Percentiles rank a stretch among this genome's conserved stretches.
Conservation (phyloP, 1,140 invertebrate genomes). For the Spodoptera frugiperda region DNA sequence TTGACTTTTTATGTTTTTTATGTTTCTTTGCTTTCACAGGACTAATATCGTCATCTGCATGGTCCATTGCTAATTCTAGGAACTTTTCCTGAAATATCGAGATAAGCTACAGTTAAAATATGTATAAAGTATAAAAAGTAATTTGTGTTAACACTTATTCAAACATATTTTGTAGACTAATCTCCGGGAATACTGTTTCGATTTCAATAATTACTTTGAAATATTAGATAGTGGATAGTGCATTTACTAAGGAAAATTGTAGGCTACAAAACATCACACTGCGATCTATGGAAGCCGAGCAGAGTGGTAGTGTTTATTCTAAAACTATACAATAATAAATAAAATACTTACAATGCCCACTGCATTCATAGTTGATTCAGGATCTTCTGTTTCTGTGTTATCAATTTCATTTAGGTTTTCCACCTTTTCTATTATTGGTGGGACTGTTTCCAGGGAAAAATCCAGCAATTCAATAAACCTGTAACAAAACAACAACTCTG, state of each 20-base stretch:
- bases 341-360: slow-evolving; percentile 68
- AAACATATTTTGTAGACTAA: too few relatives aligned
- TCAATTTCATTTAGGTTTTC: slow-evolving; percentile 54
- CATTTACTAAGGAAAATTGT: too few relatives aligned
- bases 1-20: slow-evolving; percentile 82
- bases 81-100: slow-evolving; percentile 72
- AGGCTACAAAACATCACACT: too few relatives aligned
- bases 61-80: slow-evolving; percentile 70
- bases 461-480: slow-evolving; percentile 68
- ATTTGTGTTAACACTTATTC: background rate
- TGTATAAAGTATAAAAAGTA: background rate
- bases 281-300: too few relatives aligned
- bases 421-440: slow-evolving; percentile 75
- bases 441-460: slow-evolving; percentile 77
- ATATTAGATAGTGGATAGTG: too few relatives aligned
- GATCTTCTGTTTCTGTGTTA: slow-evolving; percentile 40
- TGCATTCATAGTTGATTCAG: slow-evolving; percentile 55
- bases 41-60: slow-evolving; percentile 57
- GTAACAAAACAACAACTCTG: slow-evolving; percentile 48
- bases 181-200: too few relatives aligned
- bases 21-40: slow-evolving; percentile 76
- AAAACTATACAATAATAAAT: slow-evolving; percentile 12
- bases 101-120: background rate
- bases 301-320: background rate
- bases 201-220: too few relatives aligned